Percentiles rank a stretch among this genome's conserved stretches.
Evolutionary conservation across 2,888 invertebrate species (phyloP).

Genomic region (Euzophera pinguis): DNA sequence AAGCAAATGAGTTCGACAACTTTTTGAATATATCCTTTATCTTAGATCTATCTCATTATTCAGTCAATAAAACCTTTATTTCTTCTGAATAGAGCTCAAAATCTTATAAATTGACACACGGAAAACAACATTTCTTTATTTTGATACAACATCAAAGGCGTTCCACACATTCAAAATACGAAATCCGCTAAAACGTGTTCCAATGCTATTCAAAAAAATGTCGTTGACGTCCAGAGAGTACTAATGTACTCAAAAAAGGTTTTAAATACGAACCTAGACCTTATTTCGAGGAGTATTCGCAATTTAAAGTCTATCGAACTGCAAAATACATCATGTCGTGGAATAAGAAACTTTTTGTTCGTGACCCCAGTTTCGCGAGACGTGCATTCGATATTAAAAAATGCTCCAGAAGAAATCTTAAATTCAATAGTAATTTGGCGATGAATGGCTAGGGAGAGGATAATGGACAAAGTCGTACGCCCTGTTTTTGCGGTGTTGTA

Average conservation of each 20-base stretch:
- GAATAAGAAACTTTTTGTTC: constrained; percentile 44
- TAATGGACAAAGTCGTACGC: constrained; percentile 59
- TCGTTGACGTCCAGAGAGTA: constrained; percentile 45
- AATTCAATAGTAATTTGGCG: constrained; percentile 76
- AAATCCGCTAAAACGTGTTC: constrained; percentile 64
- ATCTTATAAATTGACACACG: constrained; percentile 13
- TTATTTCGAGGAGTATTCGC: constrained; percentile 48
- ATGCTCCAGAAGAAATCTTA: constrained; percentile 70
- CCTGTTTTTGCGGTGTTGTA: constrained; percentile 77
- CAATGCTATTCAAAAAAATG: constrained; percentile 46
- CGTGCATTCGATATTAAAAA: constrained; percentile 69
- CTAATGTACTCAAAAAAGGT: constrained; percentile 31
- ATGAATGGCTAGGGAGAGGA: constrained; percentile 64
- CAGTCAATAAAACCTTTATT: constrained; percentile 16
- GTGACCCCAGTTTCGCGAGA: constrained; percentile 50
- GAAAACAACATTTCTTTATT: constrained; percentile 7
- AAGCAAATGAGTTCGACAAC: constrained; percentile 21
- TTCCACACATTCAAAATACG: constrained; percentile 39
- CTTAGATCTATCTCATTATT: constrained; percentile 23
- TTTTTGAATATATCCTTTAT: constrained; percentile 23
- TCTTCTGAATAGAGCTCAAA: constrained; percentile 20
- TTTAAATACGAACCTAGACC: constrained; percentile 52
- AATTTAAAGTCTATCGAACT: constrained; percentile 36
- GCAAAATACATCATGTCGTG: constrained; percentile 32
- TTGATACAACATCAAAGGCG: constrained; percentile 18